Base-by-base conservation (phyloP, 2,888 invertebrate genomes). In the Dynastes maya region DNA sequence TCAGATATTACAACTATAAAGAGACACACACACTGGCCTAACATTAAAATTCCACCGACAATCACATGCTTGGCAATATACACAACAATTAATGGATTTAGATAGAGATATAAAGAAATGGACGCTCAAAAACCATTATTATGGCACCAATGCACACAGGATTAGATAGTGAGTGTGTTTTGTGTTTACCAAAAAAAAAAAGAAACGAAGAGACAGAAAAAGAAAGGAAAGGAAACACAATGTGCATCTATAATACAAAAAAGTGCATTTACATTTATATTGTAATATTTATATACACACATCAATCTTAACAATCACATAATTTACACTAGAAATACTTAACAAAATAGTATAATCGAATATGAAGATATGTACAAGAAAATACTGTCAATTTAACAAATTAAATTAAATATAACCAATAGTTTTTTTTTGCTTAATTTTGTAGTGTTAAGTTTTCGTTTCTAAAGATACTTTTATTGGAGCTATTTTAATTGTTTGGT, bases 401-500 rank as follows among this genome's bases (percentile, higher is more conserved):
- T 70, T 76, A 76, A 61, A 68, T 78, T 77, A 70, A 70, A 49
- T 63, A 70, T 32, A 13, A 63, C 16, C 65, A 67, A 75, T 51
- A 45, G 16, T 64, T 40, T 64, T 45, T 27, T 64, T 64, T 61
- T 32, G 22, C 29, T 61, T 61, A 51, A 32, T 13, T 51, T 53
- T 16, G 37, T 51, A 13, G 49, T 53, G 51, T 65, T 61, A 40
- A 71, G 70, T 53, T 49, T 70, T 80, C 61, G 81, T 82, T 32
- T 81, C 79, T 80, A 82, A 81, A 76, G 82, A 81, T 32, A 84
- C 83, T 53, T 82, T 81, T 78, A 89, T 88, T 9, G 89, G 89
- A 6, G 86, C 87, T 64, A 89, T 89, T 84, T 85, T 87, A 16
- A 89, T 89, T 1, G 85, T 84, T 32, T 86, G 85, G 9, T 84